phyloP scores from a whole-genome alignment of 2,888 invertebrate species.

The Tyria jacobaeae region DNA sequence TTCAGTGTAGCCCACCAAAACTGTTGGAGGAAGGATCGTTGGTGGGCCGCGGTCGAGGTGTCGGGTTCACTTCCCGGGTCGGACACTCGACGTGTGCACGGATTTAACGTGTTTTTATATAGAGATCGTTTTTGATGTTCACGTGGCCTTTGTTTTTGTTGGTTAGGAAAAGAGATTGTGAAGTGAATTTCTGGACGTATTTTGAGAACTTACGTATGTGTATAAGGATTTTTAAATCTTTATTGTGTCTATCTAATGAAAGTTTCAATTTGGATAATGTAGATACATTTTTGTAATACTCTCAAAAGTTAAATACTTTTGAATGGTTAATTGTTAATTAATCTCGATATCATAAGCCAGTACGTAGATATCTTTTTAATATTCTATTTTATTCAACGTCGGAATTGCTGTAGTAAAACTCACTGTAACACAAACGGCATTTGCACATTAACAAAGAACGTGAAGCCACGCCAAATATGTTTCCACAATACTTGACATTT shows the following conservation, averaged over 20 bases:
- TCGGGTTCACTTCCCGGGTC: constrained; percentile 74
- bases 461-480: constrained; percentile 26
- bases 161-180: constrained; percentile 15
- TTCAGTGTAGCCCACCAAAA: constrained; percentile 71
- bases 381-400: too few species aligned
- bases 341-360: too few species aligned
- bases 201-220: neutral
- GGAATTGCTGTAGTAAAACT: neutral
- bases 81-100: constrained; percentile 62
- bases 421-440: neutral
- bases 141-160: constrained; percentile 26
- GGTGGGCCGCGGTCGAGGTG: constrained; percentile 77
- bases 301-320: too few species aligned
- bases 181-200: neutral
- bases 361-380: too few species aligned
- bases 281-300: too few species aligned
- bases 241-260: neutral
- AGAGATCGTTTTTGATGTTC: constrained; percentile 45
- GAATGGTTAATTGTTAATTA: too few species aligned
- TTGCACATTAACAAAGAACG: constrained; percentile 6
- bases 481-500: constrained; percentile 41
- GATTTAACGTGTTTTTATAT: constrained; percentile 52
- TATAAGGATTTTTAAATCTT: neutral
- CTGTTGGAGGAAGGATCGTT: constrained; percentile 64
- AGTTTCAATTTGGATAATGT: too few species aligned